Evolutionary conservation across 2,797 vertebrate species (phyloP).

Genomic region (Phoebastria nigripes): DNA sequence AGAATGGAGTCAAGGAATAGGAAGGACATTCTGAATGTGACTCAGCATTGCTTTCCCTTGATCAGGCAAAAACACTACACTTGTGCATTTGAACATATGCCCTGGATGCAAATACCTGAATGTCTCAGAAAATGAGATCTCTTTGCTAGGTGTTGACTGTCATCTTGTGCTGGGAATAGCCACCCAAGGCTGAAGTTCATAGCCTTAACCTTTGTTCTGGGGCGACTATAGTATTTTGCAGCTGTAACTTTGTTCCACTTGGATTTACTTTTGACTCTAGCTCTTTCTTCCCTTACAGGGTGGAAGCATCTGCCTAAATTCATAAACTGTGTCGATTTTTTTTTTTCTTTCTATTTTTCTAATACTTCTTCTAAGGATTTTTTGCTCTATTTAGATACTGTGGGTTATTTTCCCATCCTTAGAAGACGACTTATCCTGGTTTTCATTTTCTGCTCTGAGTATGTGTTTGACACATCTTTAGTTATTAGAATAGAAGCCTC

Average conservation of each 20-base stretch:
- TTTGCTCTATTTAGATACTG: background rate
- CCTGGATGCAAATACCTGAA: background rate
- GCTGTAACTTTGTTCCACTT: background rate
- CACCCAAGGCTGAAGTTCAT: background rate
- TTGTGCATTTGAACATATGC: background rate
- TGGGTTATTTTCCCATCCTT: background rate
- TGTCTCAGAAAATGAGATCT: background rate
- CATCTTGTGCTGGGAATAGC: background rate
- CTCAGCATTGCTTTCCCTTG: background rate
- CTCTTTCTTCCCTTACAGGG: background rate
- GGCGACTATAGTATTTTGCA: background rate
- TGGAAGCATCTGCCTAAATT: background rate
- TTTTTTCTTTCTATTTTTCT: background rate
- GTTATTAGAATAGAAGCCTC: slow-evolving; percentile 26
- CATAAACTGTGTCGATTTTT: background rate
- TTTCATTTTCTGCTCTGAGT: slow-evolving; percentile 29
- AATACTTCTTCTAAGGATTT: background rate
- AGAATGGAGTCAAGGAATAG: background rate
- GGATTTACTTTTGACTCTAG: background rate
- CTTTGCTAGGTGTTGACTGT: background rate
- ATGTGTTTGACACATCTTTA: slow-evolving; percentile 41
- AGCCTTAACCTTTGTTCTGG: background rate
- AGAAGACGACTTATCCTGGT: slow-evolving; percentile 39
- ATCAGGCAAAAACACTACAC: accelerated
- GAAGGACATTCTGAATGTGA: no score